Base-by-base conservation (phyloP, 2,113 vertebrate genomes). In the Neoarius graeffei region DNA sequence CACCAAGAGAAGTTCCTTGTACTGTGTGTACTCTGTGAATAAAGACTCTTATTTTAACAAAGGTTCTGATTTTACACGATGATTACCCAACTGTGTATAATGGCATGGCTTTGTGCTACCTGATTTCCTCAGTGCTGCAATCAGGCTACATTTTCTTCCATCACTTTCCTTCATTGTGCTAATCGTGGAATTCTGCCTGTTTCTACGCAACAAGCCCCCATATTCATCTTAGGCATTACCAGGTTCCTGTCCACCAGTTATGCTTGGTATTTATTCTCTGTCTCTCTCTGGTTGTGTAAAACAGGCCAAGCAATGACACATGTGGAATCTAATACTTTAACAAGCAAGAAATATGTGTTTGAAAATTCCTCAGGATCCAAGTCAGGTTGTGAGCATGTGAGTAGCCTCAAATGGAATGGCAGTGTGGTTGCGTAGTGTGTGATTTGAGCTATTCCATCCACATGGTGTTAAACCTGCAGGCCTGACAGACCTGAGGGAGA, bases 401-500 rank as follows among this genome's bases (percentile, higher is more conserved):
- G 59, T 52, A 84, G 64, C 80, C 66, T 89, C 80, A 84, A 57
- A 86, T 74, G 71, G 82, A 59, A 83, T 56, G 50, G 48, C 71
- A 54, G 52, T 35, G 73, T 25, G 35, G 60, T 66, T 79, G 71
- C 56, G 56, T 83, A 71, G 7, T 69, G 19, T 25, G 54, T 27
- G 86, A 87, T 82, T 83, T 83, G 35, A 83, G 57, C 67, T 83
- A 87, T 87, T 87, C 66, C 64, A n/a, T 50, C 56, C 66, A 35
- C 80, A 87, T 60, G 69, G 54, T 73, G 64, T 69, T 87, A 87
- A 87, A 82, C 80, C 86, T 87, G 80, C 56, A 62, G 80, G 66
- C 59, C 86, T 83, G 95, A 93, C 94, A 95, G 96, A 94, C 92
- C 94, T 92, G 92, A 94, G 92, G 94, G 92, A 92, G 91, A 90